Conservation (phyloP, 2,113 vertebrate genomes). For the Mustela nigripes region DNA sequence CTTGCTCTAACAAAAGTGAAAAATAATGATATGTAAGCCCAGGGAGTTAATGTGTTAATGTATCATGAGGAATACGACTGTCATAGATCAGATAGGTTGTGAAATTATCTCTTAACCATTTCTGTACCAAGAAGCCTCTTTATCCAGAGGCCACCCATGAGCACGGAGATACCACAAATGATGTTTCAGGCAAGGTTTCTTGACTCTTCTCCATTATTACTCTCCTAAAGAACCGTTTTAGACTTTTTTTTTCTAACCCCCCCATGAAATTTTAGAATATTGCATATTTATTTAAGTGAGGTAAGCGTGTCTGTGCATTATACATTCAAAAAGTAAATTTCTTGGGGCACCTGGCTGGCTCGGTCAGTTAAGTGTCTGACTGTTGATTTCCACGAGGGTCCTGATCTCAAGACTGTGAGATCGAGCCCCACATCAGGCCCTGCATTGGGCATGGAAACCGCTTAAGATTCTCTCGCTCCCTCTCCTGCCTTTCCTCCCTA, state of each 20-base stretch:
- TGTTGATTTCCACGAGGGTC: not conserved
- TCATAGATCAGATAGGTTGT: not conserved
- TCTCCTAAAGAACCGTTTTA: not conserved
- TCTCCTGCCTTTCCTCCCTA: not conserved
- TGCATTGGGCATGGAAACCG: not conserved
- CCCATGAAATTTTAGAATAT: not conserved
- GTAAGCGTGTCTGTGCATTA: not conserved
- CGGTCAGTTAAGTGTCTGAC: not conserved
- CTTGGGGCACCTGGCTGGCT: not conserved
- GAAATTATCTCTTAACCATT: not conserved
- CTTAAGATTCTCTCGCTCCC: not conserved
- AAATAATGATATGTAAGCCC: not conserved
- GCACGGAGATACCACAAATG: not conserved
- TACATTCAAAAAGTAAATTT: not conserved
- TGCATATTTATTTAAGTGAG: not conserved
- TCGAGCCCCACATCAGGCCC: not conserved
- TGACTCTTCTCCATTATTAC: not conserved
- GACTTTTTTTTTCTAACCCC: not conserved
- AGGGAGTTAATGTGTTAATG: not conserved
- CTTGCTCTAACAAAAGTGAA: not conserved
- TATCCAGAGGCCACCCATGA: not conserved
- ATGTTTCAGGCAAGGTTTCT: not conserved
- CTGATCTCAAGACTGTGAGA: not conserved
- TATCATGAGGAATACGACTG: not conserved
- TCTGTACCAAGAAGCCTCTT: not conserved